Evolutionary conservation across 2,888 invertebrate species (phyloP), one percentile per base, ranked within the genome.

Genomic region (Mythimna impura): DNA sequence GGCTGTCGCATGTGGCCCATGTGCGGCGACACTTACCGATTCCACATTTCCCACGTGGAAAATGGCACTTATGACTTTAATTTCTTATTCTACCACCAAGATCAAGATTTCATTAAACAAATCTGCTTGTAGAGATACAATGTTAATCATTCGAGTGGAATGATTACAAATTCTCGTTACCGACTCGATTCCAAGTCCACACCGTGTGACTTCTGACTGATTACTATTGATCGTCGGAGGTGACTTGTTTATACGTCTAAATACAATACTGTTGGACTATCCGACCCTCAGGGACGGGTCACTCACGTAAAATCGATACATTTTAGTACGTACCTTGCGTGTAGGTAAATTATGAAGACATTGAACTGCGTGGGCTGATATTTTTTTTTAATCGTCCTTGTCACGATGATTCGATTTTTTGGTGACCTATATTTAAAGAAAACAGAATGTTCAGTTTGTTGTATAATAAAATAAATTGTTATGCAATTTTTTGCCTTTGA

Each of bases 171-270:
- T 54, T 71, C 30, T 71, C 61, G 67, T 66, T 73, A 54, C 30
- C 36, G 63, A 62, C 36, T 73, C 73, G 61, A 60, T 60, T 75
- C 54, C 43, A 47, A 70, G 57, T 71, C 61, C 75, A 76, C 88
- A 83, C 82, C 82, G 87, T 82, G 73, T 71, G 73, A 71, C 62
- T 87, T 78, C 84, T 82, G 85, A 83, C 85, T 89, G 90, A 92
- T 91, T 91, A 89, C 87, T 93, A 93, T 93, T 89, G 93, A 93
- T 92, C 90, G 90, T 47, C 47, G 17, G 63, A 72, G 79, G 83
- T 86, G 84, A 83, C 87, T 89, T 91, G 92, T 92, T 93, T 91
- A 90, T 92, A 89, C 88, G 83, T 90, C 88, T 91, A 92, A 92
- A 91, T 88, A 89, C 88, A 88, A 89, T 85, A 89, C 84, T 86